Evolutionary conservation across 2,113 vertebrate species (phyloP), one percentile per base, ranked within the genome.

Genomic region (Tachysurus vachellii): DNA sequence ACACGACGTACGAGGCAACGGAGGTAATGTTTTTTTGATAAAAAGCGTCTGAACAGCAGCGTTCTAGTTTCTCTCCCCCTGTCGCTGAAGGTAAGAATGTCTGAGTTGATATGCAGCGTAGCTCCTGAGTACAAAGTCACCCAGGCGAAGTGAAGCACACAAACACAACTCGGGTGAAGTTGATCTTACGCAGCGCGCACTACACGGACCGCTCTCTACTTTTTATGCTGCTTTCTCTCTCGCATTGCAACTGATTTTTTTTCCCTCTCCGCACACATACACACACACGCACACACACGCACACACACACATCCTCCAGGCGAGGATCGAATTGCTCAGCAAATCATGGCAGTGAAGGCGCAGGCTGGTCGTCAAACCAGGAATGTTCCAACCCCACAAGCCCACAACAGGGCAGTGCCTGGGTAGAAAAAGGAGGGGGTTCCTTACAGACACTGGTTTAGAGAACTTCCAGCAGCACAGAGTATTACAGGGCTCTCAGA

Each of bases 361-460:
- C 88, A 89, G 90, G 92, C 91, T 91, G 92, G 66, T 94, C 94
- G 92, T 94, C 93, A 93, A 91, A 92, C 86, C 92, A 94, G 94
- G 95, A 95, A 95, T 95, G 95, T 95, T 93, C 94, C 94, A 93
- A 88, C 94, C 93, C 94, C 90, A 76, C 91, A 12, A 90, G 92
- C 93, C 87, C 90, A 83, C 31, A 80, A 71, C 82, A 77, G 87
- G 85, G 81, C 71, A 70, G 77, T 62, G 66, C 81, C 53, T 62
- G 76, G 79, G 82, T 17, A 59, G 70, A 57, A 82, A 80, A 73
- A 86, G 86, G 91, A 76, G 85, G 86, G 92, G 90, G 85, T 66
- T 91, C 92, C 89, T 57, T 84, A 61, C 23, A 90, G 86, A 88
- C 90, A 88, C 89, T 86, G 89, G 86, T 86, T 92, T 91, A 90